Evolutionary conservation across 2,113 vertebrate species (phyloP).

Genomic region (Mus pahari): DNA sequence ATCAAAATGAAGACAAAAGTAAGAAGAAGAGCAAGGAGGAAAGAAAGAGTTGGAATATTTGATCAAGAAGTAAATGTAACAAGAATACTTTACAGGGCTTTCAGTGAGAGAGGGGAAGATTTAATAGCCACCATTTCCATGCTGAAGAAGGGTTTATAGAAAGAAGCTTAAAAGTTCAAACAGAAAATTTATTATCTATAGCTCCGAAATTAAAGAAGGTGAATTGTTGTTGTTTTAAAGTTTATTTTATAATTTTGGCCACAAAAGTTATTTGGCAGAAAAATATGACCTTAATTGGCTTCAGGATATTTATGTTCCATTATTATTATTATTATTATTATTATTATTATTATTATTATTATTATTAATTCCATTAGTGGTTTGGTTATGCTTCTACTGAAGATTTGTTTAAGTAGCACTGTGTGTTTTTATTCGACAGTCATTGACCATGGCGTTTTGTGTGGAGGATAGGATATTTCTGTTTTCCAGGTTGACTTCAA

Average conservation of each 20-base stretch:
- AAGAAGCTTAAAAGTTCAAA: not conserved
- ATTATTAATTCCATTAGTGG: not conserved
- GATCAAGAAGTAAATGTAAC: not conserved
- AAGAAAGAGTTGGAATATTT: not conserved
- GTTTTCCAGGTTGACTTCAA: not conserved
- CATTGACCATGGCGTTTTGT: not conserved
- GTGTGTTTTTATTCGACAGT: too few relatives aligned
- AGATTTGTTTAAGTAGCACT: not conserved
- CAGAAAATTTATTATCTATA: not conserved
- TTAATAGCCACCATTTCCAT: not conserved
- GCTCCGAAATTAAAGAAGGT: not conserved
- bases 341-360: not conserved
- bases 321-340: not conserved
- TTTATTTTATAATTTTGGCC: conserved; percentile 39
- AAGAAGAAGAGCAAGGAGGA: not conserved
- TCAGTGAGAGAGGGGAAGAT: not conserved
- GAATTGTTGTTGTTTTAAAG: not conserved
- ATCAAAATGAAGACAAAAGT: not conserved
- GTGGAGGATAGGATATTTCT: not conserved
- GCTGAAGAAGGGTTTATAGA: not conserved
- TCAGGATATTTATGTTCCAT: not conserved
- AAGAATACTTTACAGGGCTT: not conserved
- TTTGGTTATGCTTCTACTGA: not conserved
- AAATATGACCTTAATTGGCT: conserved; percentile 19
- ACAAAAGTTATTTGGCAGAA: conserved; percentile 25